phyloP scores from a whole-genome alignment of 2,797 vertebrate genomes.

The Poecilia picta region DNA sequence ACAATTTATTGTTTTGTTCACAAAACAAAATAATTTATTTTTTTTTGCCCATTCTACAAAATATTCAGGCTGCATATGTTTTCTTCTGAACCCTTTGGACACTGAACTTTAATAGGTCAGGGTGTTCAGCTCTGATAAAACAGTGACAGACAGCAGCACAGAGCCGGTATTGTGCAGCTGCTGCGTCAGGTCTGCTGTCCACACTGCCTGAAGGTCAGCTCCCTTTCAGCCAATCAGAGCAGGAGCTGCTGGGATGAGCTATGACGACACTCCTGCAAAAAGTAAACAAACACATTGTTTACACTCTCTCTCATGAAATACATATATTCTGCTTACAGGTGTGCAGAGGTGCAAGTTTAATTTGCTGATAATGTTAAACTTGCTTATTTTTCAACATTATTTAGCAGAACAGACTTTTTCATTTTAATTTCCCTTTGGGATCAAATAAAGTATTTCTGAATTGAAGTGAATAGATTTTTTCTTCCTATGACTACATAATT shows the following conservation, averaged over 20 bases:
- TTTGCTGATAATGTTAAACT: background rate
- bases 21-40: background rate
- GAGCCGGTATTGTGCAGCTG: slow-evolving; percentile 48
- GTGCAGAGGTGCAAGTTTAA: background rate
- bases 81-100: slow-evolving; percentile 30
- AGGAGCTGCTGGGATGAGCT: slow-evolving; percentile 26
- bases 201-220: slow-evolving; percentile 53
- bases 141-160: slow-evolving; percentile 49
- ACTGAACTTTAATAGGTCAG: slow-evolving; percentile 24
- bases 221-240: slow-evolving; percentile 64
- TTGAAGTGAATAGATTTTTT: background rate
- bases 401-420: background rate
- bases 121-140: slow-evolving; percentile 42
- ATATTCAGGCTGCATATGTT: background rate
- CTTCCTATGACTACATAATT: slow-evolving; percentile 2
- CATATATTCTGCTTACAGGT: background rate
- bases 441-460: too few species aligned
- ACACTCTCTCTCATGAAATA: background rate
- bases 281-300: slow-evolving; percentile 31
- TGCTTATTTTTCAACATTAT: background rate
- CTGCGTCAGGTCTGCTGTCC: slow-evolving; percentile 47
- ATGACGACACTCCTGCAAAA: slow-evolving; percentile 30
- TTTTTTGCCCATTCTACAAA: background rate
- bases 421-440: too few species aligned
- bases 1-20: background rate